Evolutionary conservation across 2,888 invertebrate genomes (phyloP).

Genomic region (Polydrusus tereticollis): DNA sequence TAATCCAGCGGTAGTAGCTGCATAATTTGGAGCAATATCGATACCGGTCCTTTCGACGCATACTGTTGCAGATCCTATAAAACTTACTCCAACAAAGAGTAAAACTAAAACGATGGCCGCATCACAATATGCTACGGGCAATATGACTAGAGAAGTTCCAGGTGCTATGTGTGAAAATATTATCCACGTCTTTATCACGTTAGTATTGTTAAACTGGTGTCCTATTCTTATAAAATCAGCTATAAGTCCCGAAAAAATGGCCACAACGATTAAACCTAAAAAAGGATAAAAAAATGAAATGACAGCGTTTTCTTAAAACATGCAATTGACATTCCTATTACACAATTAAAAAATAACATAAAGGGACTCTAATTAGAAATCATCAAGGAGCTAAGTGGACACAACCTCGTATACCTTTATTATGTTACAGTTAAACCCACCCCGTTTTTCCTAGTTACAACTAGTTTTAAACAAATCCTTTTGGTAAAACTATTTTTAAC

Average conservation of each 20-base stretch:
- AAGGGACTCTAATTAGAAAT: too few relatives aligned
- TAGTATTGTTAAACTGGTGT: not conserved
- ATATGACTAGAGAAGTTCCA: not conserved
- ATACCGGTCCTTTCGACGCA: slow-evolving; percentile 13
- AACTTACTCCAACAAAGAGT: not conserved
- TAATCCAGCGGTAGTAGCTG: slow-evolving; percentile 22
- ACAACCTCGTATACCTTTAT: too few relatives aligned
- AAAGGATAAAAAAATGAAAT: not conserved
- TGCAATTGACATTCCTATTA: too few relatives aligned
- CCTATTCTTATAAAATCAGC: slow-evolving; percentile 20
- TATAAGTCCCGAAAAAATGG: not conserved
- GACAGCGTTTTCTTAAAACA: too few relatives aligned
- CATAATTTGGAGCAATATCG: slow-evolving; percentile 31
- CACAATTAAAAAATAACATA: too few relatives aligned
- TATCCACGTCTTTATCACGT: not conserved
- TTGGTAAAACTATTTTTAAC: too few relatives aligned
- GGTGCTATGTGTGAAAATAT: slow-evolving; percentile 24
- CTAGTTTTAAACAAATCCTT: too few relatives aligned
- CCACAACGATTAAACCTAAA: not conserved
- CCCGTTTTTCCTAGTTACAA: too few relatives aligned
- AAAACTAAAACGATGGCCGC: not conserved
- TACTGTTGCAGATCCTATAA: not conserved
- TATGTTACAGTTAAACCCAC: too few relatives aligned
- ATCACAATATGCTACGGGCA: slow-evolving; percentile 14
- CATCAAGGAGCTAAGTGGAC: too few relatives aligned